phyloP scores from a whole-genome alignment of 2,888 invertebrate species.

The Heteropelma amictum region DNA sequence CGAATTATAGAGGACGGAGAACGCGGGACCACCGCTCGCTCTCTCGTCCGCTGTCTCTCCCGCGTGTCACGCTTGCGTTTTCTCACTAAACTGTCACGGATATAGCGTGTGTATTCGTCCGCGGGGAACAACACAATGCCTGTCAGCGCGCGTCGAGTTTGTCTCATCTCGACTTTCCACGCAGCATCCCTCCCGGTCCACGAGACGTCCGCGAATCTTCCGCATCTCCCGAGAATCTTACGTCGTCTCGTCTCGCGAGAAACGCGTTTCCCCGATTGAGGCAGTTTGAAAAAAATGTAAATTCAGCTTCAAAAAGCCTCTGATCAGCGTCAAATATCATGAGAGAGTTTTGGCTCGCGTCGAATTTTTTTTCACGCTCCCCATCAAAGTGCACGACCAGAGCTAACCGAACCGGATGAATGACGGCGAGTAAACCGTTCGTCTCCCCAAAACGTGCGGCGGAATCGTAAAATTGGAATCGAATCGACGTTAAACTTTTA shows the following conservation, averaged over 20 bases:
- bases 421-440: slow-evolving; percentile 34
- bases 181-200: no score
- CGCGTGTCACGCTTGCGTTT: slow-evolving; percentile 52
- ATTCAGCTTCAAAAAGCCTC: no score
- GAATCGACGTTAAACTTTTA: slow-evolving; percentile 54
- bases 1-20: slow-evolving; percentile 51
- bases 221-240: no score
- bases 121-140: slow-evolving; percentile 47
- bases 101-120: slow-evolving; percentile 49
- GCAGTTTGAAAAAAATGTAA: no score
- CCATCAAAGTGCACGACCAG: not conserved
- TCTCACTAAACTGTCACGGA: slow-evolving; percentile 54
- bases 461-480: slow-evolving; percentile 52
- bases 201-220: no score
- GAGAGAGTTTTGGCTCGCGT: no score
- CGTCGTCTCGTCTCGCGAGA: no score
- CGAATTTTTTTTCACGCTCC: no score
- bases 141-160: slow-evolving; percentile 29
- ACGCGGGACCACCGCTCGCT: slow-evolving; percentile 53
- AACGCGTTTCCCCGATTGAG: no score
- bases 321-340: no score
- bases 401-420: slow-evolving; percentile 18
- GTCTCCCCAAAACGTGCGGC: slow-evolving; percentile 28
- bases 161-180: slow-evolving; percentile 17
- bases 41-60: no score